A percentile compares a stretch with the other conserved stretches of the same genome.
Evolutionary conservation across 2,888 invertebrate species (phyloP).

Genomic region (Schizaphis graminum): DNA sequence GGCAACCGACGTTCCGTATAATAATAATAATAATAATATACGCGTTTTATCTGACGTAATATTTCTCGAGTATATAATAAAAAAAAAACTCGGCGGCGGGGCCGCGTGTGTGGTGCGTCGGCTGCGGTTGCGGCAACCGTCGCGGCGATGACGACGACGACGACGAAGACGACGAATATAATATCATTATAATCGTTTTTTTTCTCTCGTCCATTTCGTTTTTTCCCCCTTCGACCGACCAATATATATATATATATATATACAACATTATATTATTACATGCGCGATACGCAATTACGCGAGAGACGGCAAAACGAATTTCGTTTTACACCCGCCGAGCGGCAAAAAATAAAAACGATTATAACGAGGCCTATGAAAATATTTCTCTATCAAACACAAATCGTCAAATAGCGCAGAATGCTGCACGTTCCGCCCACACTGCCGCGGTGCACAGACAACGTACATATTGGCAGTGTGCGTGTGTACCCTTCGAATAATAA

Average conservation of each 20-base stretch:
- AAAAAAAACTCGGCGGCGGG: slow-evolving; percentile 18
- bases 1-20: slow-evolving; percentile 17
- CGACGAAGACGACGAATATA: slow-evolving; percentile 18
- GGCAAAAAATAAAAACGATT: background rate
- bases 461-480: too few species aligned
- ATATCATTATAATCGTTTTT: slow-evolving; percentile 38
- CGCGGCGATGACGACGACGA: background rate
- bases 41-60: slow-evolving; percentile 45
- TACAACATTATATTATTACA: background rate
- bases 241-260: background rate
- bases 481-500: background rate
- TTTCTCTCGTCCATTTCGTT: background rate
- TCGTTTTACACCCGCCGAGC: background rate
- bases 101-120: slow-evolving; percentile 32
- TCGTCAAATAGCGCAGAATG: background rate
- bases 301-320: slow-evolving; percentile 5
- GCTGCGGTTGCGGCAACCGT: slow-evolving; percentile 29
- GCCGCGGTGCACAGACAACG: too few species aligned
- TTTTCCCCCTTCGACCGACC: background rate
- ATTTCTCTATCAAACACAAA: background rate
- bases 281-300: background rate
- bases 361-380: background rate
- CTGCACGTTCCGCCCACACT: background rate
- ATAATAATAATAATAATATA: slow-evolving; percentile 34
- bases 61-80: slow-evolving; percentile 26